Percentiles rank a stretch among this genome's conserved stretches.
Conservation (phyloP, 2,797 vertebrate genomes). For the Sparidentex hasta region DNA sequence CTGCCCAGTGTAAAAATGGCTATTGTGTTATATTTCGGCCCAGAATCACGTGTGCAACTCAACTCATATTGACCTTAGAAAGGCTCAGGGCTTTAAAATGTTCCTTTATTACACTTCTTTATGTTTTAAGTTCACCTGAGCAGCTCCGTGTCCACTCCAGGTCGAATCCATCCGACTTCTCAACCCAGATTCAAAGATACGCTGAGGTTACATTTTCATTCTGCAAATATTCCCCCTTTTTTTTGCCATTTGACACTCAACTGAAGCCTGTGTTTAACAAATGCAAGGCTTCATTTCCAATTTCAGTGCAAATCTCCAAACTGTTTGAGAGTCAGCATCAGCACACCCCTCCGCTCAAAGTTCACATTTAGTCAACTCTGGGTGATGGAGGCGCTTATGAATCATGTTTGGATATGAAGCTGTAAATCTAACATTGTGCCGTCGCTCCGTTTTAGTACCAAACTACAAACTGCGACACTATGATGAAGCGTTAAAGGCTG, state of each 20-base stretch:
- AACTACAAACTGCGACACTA: not conserved
- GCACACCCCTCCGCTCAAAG: not conserved
- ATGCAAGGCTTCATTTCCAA: not conserved
- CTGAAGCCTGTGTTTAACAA: not conserved
- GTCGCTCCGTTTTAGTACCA: not conserved
- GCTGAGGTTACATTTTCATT: not conserved
- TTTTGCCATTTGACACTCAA: not conserved
- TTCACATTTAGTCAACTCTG: not conserved
- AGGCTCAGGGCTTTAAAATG: too few species aligned
- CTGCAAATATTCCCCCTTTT: too few species aligned
- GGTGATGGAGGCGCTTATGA: not conserved
- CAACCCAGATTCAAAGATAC: not conserved
- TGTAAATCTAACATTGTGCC: not conserved
- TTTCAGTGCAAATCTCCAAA: not conserved
- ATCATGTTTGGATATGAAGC: not conserved
- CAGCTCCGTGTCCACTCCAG: not conserved
- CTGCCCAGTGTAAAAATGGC: too few species aligned
- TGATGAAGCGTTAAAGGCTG: not conserved
- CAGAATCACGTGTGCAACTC: too few species aligned
- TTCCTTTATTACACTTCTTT: not conserved
- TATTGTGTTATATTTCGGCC: too few species aligned
- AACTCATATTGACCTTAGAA: too few species aligned
- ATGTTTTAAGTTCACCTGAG: not conserved
- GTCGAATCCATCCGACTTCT: not conserved
- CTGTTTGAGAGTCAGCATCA: not conserved